Evolutionary conservation across 1,140 invertebrate species (phyloP), one percentile per base, ranked within the genome.

Genomic region (Stegodyphus dumicola): DNA sequence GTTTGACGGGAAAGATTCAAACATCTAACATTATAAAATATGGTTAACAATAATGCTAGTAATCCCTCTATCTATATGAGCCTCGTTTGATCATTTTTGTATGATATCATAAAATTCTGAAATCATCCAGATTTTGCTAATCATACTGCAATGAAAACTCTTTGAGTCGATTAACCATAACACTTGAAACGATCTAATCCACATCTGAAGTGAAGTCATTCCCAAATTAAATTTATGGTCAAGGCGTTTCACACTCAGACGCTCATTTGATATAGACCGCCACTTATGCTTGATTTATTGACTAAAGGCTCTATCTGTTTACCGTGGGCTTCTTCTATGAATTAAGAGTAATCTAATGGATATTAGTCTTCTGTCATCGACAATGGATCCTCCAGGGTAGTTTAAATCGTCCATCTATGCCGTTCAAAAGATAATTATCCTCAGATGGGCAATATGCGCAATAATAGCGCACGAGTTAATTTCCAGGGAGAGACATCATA

Each of bases 271-370:
- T 70, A 69, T 79, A 79, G 65, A 70, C 66, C 66, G 65, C 53
- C 56, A 80, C 78, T 80, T 80, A 80, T 48, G 17, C 65, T 73
- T 80, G 78, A 80, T 79, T 79, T 79, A 79, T 79, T 70, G n/a
- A 13, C 49, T 49, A 18, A 10, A 60, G 48, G 9, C 33, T 77
- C 65, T 79, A 54, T 54, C 66, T 79, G 77, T 79, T 79, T 70
- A 70, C 66, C 53, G 33, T 80, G 65, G 52, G 51, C 78, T 71
- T 71, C 67, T 71, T 80, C 67, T 49, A 48, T 80, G 69, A 80
- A 71, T 80, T 80, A 80, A 80, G 53, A 80, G 67, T 73, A 69
- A 71, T 80, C 73, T 71, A 71, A 60, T 60, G 69, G 71, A 80
- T 67, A 71, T 69, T 77, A 60, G 65, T 77, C 76, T 77, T 77